phyloP scores from a whole-genome alignment of 92 coral and sea anemone species.

The Bergia sp. region DNA sequence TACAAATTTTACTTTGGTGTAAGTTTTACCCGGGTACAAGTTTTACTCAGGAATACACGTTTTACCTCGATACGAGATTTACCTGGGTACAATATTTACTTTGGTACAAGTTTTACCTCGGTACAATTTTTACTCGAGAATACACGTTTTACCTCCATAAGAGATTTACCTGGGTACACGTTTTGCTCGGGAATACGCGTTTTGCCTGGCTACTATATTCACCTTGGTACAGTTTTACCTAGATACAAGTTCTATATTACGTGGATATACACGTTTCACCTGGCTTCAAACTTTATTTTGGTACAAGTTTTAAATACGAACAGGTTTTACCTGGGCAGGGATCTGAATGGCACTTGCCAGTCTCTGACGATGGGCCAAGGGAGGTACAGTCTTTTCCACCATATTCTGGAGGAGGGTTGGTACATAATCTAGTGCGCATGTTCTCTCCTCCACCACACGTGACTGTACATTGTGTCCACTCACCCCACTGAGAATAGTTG shows the following conservation, averaged over 20 bases:
- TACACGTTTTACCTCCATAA: background rate
- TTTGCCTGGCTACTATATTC: too few relatives aligned
- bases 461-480: constrained; percentile 86
- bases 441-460: constrained; percentile 95
- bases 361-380: constrained; percentile 77
- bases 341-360: constrained; percentile 71
- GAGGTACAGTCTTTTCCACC: constrained; percentile 94
- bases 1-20: too few relatives aligned
- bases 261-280: too few relatives aligned
- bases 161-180: too few relatives aligned
- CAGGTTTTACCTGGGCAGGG: constrained; percentile 81
- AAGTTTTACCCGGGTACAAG: too few relatives aligned
- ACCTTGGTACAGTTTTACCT: background rate
- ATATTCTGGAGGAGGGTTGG: constrained; percentile 82
- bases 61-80: too few relatives aligned
- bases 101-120: background rate
- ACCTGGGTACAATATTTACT: background rate
- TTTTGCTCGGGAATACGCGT: too few relatives aligned
- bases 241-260: background rate
- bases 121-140: background rate
- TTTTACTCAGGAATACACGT: too few relatives aligned
- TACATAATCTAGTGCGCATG: constrained; percentile 81
- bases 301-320: too few relatives aligned
- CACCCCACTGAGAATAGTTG: constrained; percentile 87
- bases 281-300: too few relatives aligned